Percentiles rank a stretch among this genome's conserved stretches.
These are phyloP conservation scores for Salvator merianae DNA, from an alignment of 2,113 vertebrate genomes.

Conservation along the genomic window DNA sequence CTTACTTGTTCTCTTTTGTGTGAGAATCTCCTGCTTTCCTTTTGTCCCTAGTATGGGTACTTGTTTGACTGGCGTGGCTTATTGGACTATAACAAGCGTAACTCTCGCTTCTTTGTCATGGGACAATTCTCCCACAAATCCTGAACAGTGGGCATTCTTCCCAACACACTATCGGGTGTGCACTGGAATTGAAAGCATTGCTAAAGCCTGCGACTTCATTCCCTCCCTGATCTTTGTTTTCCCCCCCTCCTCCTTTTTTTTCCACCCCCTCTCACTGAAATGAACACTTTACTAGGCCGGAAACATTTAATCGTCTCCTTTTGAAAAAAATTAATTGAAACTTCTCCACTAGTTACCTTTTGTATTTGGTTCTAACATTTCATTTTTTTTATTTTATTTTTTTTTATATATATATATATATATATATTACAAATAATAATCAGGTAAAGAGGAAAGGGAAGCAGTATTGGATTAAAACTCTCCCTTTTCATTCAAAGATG, in stretches of 20 bases:
- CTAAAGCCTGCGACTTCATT: conserved; percentile 81
- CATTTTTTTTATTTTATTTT: background rate
- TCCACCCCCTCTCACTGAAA: conserved; percentile 83
- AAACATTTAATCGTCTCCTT: conserved; percentile 99
- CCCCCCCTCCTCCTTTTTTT: conserved; percentile 56
- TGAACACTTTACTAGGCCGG: conserved; percentile 98
- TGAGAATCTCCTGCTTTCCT: conserved; percentile 94
- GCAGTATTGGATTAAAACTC: conserved; percentile 60
- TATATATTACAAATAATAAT: background rate
- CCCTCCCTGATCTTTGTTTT: conserved; percentile 85
- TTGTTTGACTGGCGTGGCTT: conserved; percentile 99
- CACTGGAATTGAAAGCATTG: conserved; percentile 93
- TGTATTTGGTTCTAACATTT: conserved; percentile 79
- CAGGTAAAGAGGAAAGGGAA: conserved; percentile 62
- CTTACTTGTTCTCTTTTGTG: conserved; percentile 99
- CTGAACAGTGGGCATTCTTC: conserved; percentile 95
- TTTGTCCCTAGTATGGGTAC: conserved; percentile 89
- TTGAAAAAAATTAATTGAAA: conserved; percentile 99
- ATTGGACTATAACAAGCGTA: conserved; percentile 99
- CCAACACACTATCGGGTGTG: conserved; percentile 94
- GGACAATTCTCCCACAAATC: conserved; percentile 99
- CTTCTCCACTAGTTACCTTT: conserved; percentile 89
- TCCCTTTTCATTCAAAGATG: conserved; percentile 59
- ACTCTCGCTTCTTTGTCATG: conserved; percentile 91
- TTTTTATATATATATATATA: background rate